A percentile compares a stretch with the other conserved stretches of the same genome.
Conservation (phyloP, 2,113 vertebrate species). For the Spizaetus ornatus region DNA sequence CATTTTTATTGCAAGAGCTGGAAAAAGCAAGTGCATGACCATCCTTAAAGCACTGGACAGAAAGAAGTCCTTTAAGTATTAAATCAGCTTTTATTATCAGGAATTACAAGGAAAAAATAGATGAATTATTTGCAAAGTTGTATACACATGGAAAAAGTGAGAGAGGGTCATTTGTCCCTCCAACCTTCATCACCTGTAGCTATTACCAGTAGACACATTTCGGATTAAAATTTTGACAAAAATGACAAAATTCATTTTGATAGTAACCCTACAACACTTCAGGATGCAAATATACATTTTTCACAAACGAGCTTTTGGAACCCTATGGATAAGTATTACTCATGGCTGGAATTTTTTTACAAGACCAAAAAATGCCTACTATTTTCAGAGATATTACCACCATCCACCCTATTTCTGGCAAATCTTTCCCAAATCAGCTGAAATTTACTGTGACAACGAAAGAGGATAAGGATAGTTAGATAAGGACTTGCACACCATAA, state of each 20-base stretch:
- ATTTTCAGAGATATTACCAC: not conserved
- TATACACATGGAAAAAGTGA: not conserved
- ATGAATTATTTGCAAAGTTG: not conserved
- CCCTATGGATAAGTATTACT: fast-evolving
- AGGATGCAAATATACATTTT: not conserved
- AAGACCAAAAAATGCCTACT: not conserved
- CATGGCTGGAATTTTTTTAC: not conserved
- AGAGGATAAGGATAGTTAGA: not conserved
- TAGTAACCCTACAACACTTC: not conserved
- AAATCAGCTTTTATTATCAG: not conserved
- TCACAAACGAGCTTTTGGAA: not conserved
- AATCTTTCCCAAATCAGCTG: not conserved
- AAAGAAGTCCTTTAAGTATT: not conserved
- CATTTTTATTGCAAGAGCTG: not conserved
- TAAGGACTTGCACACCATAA: not conserved
- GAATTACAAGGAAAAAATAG: not conserved
- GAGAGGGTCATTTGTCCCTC: not conserved
- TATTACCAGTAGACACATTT: not conserved
- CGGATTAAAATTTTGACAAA: not conserved
- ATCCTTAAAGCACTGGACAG: not conserved
- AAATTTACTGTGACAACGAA: not conserved
- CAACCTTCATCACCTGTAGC: not conserved
- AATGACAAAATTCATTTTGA: not conserved
- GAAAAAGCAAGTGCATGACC: not conserved
- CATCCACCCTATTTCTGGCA: not conserved